Base-by-base conservation (phyloP, 2,888 invertebrate genomes). In the Eupithecia exiguata region DNA sequence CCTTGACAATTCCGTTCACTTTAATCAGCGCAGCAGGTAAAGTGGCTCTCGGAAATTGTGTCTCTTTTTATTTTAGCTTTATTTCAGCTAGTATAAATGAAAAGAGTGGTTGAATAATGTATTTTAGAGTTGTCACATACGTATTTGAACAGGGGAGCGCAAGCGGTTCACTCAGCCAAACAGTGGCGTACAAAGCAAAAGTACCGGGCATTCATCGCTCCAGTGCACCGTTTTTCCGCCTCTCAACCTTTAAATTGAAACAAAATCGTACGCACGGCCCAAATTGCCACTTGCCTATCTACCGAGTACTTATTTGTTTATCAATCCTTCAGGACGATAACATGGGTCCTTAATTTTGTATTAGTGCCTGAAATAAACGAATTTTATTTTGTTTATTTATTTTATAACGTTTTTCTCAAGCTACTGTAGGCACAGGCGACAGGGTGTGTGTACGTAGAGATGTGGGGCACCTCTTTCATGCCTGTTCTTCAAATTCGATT, bases 181-280 rank as follows among this genome's bases (percentile, higher is more conserved):
- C 85, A 83, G 79, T 82, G 80, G 83, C 84, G 83, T 82, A 89
- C 91, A 92, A 92, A 92, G 91, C 91, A 87, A 86, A 86, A 85
- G 86, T 87, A 84, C 83, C 84, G 88, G 82, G 83, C 87, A 83
- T 87, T 89, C 88, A 87, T 83, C 90, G 89, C 84, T 89, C 84
- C 85, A 84, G 80, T 90, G 89, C 89, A 86, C 86, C 85, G 86
- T 86, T 89, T 89, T 90, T 90, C 87, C 89, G 84, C 87, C 88
- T 85, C 86, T 87, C 88, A 87, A 88, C 87, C 87, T 91, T 91
- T 89, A 87, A 90, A 91, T 88, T 89, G 88, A 89, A 91, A 91
- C 88, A 89, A 91, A 91, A 89, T 88, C 85, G 85, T 83, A 87
- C 82, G 85, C 84, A 82, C 80, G 49, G 78, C 80, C 81, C 81